Evolutionary conservation across 2,797 vertebrate genomes (phyloP).

Genomic region (Vireo griseus): DNA sequence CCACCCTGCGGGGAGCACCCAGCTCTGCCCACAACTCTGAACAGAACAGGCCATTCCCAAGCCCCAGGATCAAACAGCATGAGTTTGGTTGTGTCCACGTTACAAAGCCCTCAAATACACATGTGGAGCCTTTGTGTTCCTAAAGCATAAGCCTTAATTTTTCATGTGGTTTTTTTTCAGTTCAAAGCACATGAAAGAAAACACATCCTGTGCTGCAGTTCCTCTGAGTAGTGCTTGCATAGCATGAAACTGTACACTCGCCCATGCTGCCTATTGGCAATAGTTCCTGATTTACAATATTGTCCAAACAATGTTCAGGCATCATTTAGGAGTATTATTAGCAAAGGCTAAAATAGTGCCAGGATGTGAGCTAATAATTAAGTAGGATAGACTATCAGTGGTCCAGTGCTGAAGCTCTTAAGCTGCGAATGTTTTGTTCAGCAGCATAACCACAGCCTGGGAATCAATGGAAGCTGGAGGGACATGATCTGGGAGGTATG

Average conservation of each 20-base stretch:
- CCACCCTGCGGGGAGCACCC: neutral
- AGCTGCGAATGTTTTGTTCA: neutral
- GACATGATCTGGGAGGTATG: neutral
- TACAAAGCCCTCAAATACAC: neutral
- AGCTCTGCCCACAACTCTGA: neutral
- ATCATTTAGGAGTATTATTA: neutral
- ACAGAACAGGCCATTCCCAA: neutral
- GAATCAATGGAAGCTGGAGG: neutral
- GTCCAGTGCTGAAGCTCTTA: neutral
- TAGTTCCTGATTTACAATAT: neutral
- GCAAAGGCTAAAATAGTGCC: neutral
- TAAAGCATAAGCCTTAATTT: neutral
- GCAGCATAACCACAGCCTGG: neutral
- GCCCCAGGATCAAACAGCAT: neutral
- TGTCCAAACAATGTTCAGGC: neutral
- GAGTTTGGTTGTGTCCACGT: neutral
- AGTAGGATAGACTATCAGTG: neutral
- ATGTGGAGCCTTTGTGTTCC: neutral
- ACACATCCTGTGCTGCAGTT: neutral
- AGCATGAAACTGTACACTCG: neutral
- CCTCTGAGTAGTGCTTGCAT: neutral
- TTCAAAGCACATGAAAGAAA: neutral
- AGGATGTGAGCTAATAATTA: neutral
- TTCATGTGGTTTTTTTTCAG: neutral
- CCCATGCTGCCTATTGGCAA: neutral